These are phyloP conservation scores for Lasioglossum albipes DNA, from an alignment of 1,140 invertebrate species.

Conservation along the genomic window DNA sequence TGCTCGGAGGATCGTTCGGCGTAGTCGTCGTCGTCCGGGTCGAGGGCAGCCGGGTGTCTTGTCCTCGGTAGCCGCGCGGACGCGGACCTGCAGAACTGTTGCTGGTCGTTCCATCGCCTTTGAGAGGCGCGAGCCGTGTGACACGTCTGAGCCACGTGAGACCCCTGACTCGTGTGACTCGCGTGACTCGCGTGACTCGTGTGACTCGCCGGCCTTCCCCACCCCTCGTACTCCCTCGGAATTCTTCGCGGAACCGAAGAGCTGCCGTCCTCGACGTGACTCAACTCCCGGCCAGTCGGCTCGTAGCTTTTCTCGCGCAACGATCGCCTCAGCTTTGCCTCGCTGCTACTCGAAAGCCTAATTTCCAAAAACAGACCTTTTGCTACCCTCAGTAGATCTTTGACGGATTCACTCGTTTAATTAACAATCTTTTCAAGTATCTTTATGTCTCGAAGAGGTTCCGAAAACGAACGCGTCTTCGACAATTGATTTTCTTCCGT, in stretches of 20 bases:
- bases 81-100: constrained; percentile 87
- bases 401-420: not conserved
- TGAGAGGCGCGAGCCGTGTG: constrained; percentile 63
- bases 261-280: constrained; percentile 65
- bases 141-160: constrained; percentile 58
- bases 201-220: constrained; percentile 52
- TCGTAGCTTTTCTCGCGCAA: constrained; percentile 73
- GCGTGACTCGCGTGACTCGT: constrained; percentile 47
- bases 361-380: not conserved
- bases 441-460: too few species aligned
- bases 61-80: constrained; percentile 88
- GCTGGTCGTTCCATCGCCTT: constrained; percentile 74
- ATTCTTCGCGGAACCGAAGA: constrained; percentile 61
- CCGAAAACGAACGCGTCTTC: not conserved
- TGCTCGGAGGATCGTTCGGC: constrained; percentile 70
- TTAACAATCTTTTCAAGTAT: too few species aligned
- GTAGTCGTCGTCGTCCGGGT: constrained; percentile 74
- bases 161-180: constrained; percentile 49
- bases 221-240: constrained; percentile 67
- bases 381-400: not conserved
- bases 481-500: not conserved
- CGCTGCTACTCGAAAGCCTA: constrained; percentile 54
- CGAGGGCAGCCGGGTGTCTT: constrained; percentile 69
- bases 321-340: constrained; percentile 71
- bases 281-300: constrained; percentile 62